Base-by-base conservation (phyloP, 2,888 invertebrate genomes). In the Heterodera filipjevi region DNA sequence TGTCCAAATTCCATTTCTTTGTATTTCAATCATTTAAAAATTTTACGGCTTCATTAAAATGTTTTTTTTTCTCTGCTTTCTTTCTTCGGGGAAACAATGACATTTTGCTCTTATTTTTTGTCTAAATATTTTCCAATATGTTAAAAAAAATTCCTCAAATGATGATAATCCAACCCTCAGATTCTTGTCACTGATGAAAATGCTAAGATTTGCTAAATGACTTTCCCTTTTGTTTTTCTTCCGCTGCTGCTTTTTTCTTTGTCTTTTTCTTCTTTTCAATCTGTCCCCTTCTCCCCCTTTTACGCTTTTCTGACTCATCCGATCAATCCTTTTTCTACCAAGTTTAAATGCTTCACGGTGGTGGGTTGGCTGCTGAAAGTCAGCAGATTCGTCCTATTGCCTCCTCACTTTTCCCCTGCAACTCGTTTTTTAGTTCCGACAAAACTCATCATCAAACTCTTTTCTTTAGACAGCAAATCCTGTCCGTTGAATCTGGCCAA, bases 321-420 rank as follows among this genome's bases (percentile, higher is more conserved):
- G 39, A 70, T 70, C 39, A 70, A 70, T 70, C n/a, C 71, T 12
- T 49, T 71, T 44, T 71, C 16, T 71, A 30, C 49, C 3, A 27
- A 32, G 30, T 71, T 71, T 12, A 49, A 33, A 14, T 30, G 44
- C 49, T 71, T 46, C 71, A 71, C 35, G 49, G 49, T 30, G 49
- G 49, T 30, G 30, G 27, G 16, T 27, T 39, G n/a, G n/a, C n/a
- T 59, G 27, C 59, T 27, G 27, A 3, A 14, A 49, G 14, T 49
- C 49, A 19, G 49, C 49, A 49, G 49, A 14, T 49, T 30, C 14
- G 35, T 12, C 53, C 53, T 14, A 3, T 5, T 32, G 22, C 33
- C 33, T 22, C 6, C 14, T 33, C 32, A 5, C 68, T 14, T 22
- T 3, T 5, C 14, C 22, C 5, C 68, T 27, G 1, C 16, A 14